These are phyloP conservation scores for Strigamia crassipes DNA, from an alignment of 2,888 invertebrate species.

Conservation along the genomic window DNA sequence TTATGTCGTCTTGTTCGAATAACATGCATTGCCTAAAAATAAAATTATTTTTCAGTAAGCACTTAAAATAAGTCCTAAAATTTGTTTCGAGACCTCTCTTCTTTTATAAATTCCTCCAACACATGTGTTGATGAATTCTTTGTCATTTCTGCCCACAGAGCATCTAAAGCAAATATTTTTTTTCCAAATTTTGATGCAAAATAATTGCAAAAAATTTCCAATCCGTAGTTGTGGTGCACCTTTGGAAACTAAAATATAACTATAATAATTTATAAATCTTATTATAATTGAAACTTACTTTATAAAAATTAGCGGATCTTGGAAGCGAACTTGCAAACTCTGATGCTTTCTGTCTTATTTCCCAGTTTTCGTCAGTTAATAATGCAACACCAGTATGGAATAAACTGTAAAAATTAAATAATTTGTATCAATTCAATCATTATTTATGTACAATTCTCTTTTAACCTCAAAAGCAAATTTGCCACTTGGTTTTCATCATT, in stretches of 20 bases:
- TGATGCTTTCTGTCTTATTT: conserved; percentile 15
- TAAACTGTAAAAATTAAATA: not conserved
- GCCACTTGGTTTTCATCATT: not conserved
- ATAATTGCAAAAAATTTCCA: conserved; percentile 1
- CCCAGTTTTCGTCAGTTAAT: conserved; percentile 19
- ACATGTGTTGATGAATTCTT: not conserved
- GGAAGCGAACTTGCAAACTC: not conserved
- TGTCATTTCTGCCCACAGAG: not conserved
- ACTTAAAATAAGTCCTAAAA: not conserved
- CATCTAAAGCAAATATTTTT: not conserved
- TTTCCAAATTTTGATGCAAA: conserved; percentile 6
- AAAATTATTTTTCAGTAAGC: not conserved
- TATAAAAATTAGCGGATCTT: not conserved
- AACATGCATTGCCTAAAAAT: conserved; percentile 26
- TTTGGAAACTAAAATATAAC: not conserved
- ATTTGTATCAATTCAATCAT: not conserved
- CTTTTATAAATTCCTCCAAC: not conserved
- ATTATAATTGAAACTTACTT: not conserved
- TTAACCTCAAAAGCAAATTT: not conserved
- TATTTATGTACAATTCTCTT: not conserved
- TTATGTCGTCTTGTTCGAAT: conserved; percentile 49
- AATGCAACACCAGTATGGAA: not conserved
- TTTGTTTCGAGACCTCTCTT: not conserved
- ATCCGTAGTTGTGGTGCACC: not conserved
- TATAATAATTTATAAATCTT: not conserved